Percentiles rank a stretch among this genome's conserved stretches.
phyloP scores from a whole-genome alignment of 1,140 invertebrate species.

The Conus betulinus region DNA sequence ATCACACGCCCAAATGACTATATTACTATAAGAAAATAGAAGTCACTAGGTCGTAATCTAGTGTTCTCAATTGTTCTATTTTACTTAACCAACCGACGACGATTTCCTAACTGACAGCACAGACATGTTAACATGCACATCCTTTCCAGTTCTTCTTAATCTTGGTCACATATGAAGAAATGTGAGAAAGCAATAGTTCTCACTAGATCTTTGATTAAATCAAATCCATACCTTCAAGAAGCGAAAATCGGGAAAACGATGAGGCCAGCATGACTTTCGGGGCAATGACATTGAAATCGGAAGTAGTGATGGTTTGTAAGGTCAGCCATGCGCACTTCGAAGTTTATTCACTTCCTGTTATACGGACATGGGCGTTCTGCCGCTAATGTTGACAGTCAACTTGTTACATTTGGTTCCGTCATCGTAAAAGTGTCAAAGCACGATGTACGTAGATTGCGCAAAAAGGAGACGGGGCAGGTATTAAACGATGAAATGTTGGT shows the following conservation, averaged over 20 bases:
- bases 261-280: conserved; percentile 45
- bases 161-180: too few relatives aligned
- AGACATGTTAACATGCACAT: too few relatives aligned
- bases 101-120: too few relatives aligned
- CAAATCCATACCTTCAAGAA: conserved; percentile 29
- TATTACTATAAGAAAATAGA: too few relatives aligned
- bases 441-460: conserved; percentile 24
- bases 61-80: too few relatives aligned
- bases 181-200: too few relatives aligned
- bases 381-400: conserved; percentile 13
- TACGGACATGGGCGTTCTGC: conserved; percentile 37
- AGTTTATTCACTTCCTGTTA: background rate
- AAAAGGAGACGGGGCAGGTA: conserved; percentile 34
- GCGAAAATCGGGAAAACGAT: conserved; percentile 34
- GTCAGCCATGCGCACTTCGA: conserved; percentile 17
- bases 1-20: too few relatives aligned
- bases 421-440: background rate
- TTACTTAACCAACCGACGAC: too few relatives aligned
- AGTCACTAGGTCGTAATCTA: too few relatives aligned
- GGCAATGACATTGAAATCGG: conserved; percentile 37
- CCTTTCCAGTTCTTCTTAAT: too few relatives aligned
- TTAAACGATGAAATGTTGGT: background rate
- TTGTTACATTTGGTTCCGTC: conserved; percentile 2
- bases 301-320: conserved; percentile 9
- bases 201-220: background rate